phyloP scores from a whole-genome alignment of 2,113 vertebrate genomes.

The Ariopsis seemanni region DNA sequence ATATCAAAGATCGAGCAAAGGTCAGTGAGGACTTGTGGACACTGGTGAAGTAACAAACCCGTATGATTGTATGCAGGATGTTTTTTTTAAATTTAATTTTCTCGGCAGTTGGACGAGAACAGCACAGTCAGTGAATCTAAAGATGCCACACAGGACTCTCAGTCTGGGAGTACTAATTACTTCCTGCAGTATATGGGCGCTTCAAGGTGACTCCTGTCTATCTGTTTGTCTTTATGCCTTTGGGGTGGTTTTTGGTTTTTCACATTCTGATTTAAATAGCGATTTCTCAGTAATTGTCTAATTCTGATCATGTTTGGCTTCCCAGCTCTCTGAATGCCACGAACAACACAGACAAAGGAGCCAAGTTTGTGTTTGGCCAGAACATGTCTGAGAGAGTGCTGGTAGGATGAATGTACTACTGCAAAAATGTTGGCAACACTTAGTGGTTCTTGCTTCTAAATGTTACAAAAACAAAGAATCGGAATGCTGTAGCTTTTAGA shows the following conservation, averaged over 20 bases:
- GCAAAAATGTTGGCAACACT: background rate
- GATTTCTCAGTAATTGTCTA: background rate
- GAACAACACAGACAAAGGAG: slow-evolving; percentile 82
- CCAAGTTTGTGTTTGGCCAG: slow-evolving; percentile 96
- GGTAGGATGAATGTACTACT: slow-evolving; percentile 76
- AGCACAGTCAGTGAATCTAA: slow-evolving; percentile 73
- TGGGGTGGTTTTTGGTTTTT: background rate
- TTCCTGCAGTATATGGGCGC: slow-evolving; percentile 96
- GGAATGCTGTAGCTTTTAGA: background rate
- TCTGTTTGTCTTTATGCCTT: background rate
- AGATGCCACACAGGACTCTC: slow-evolving; percentile 70
- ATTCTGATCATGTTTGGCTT: slow-evolving; percentile 27
- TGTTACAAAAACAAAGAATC: background rate
- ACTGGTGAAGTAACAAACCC: background rate
- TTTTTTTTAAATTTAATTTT: background rate
- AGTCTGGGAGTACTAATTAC: slow-evolving; percentile 88
- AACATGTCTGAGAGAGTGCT: slow-evolving; percentile 97
- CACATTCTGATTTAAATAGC: background rate
- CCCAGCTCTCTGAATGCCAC: slow-evolving; percentile 84
- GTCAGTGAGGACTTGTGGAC: slow-evolving; percentile 60
- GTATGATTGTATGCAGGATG: background rate
- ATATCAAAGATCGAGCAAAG: slow-evolving; percentile 96
- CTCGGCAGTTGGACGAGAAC: slow-evolving; percentile 81
- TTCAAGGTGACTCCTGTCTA: slow-evolving; percentile 78
- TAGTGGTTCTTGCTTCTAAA: background rate